Conservation (phyloP, 2,113 vertebrate species). For the Haplochromis vanheusdeni region DNA sequence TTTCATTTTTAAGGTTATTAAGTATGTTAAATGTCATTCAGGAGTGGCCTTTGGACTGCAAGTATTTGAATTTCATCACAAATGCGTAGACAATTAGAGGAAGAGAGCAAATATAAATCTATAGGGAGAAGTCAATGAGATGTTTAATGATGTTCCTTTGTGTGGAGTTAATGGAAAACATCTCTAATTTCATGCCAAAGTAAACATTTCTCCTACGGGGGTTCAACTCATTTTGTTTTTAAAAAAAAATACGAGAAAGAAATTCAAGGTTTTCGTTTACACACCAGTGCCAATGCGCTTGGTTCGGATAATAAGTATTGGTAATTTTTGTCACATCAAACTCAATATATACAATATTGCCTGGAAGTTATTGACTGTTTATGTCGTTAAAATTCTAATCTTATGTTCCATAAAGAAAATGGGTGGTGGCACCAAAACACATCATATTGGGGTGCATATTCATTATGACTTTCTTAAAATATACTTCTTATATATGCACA, state of each 20-base stretch:
- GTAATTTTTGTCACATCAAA: neutral
- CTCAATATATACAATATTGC: neutral
- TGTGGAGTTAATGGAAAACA: constrained; percentile 46
- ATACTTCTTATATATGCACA: neutral
- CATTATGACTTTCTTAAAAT: neutral
- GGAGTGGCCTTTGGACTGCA: neutral
- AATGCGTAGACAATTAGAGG: constrained; percentile 18
- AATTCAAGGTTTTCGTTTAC: neutral
- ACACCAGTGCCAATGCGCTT: neutral
- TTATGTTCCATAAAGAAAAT: neutral
- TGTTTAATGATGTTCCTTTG: constrained; percentile 54
- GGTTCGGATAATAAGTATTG: neutral
- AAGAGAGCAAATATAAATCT: constrained; percentile 17
- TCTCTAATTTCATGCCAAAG: constrained; percentile 57
- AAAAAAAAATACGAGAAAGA: neutral
- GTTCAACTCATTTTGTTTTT: neutral
- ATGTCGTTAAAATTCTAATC: neutral
- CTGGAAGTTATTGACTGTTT: neutral
- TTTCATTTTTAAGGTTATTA: neutral
- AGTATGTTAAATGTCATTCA: neutral
- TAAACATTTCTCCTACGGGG: constrained; percentile 39
- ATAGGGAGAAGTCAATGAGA: constrained; percentile 46
- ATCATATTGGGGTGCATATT: neutral
- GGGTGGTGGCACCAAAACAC: neutral
- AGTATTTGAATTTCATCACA: constrained; percentile 23